Evolutionary conservation across 2,888 invertebrate genomes (phyloP), one percentile per base, ranked within the genome.

Genomic region (Leptopilina drosophilae): DNA sequence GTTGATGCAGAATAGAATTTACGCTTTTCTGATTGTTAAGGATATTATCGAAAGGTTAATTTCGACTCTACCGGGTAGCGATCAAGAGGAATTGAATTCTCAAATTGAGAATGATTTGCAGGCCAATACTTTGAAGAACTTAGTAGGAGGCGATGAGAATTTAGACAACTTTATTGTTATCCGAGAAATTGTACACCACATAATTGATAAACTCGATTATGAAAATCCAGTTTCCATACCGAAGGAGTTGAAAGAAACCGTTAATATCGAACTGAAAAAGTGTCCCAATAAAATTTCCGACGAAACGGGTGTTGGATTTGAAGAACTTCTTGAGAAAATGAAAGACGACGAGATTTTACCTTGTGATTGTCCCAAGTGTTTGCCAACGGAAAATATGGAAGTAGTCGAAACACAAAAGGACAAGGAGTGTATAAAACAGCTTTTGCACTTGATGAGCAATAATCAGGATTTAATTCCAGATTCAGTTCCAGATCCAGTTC

Each of bases 121-220:
- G 73, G 66, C 76, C 81, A 14, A 78, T 49, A 8, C 40, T 12
- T 62, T 76, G 66, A 79, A 77, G 64, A 78, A 40, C 64, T 53
- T 76, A 26, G 65, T 76, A 14, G 15, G 6, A 6, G 77, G 76
- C 9, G 59, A 53, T n/a, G 79, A 80, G 20, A 80, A 84, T 62
- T 77, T 69, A 7, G 79, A 78, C 14, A 77, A 75, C 15, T 15
- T 87, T 11, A 77, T 87, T 1, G 85, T 90, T 1, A 82, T 91
- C 11, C 81, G 84, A 7, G 91, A 91, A 81, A 77, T 91, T 1
- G 86, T 91, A 56, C 88, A 91, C 80, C 89, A 90, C 49, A 79
- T 89, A 46, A 78, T 88, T 40, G 86, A 87, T 78, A 73, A 56
- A 73, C n/a, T 56, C 7, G 33, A 73, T 73, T 84, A 85, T 26